Conservation (phyloP, 1,140 invertebrate species). For the Zaprionus lachaisei region DNA sequence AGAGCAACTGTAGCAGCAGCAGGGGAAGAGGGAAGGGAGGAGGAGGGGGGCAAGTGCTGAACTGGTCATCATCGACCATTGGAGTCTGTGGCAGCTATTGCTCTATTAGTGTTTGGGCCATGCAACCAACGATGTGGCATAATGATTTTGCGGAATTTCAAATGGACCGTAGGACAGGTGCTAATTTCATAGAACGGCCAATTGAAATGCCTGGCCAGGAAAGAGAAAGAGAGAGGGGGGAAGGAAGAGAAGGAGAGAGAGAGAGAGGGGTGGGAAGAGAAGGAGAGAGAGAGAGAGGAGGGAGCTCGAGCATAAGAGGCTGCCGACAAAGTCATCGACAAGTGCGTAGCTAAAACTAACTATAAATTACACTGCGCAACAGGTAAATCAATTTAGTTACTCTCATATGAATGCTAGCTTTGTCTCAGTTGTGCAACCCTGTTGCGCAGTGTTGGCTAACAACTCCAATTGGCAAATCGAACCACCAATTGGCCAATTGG, state of each 20-base stretch:
- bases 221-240: constrained; percentile 7
- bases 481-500: constrained; percentile 73
- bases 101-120: constrained; percentile 78
- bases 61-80: constrained; percentile 40
- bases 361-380: constrained; percentile 67
- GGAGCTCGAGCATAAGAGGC: constrained; percentile 53
- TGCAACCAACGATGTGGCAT: constrained; percentile 61
- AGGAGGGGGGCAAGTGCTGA: not conserved
- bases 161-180: constrained; percentile 80
- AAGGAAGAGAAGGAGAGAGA: constrained; percentile 9
- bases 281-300: constrained; percentile 8
- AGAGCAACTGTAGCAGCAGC: constrained; percentile 73
- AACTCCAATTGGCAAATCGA: constrained; percentile 52
- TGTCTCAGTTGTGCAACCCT: not conserved
- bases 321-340: constrained; percentile 57
- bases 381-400: not conserved
- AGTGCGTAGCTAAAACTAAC: constrained; percentile 75
- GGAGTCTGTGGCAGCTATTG: constrained; percentile 65
- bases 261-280: not conserved
- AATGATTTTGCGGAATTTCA: constrained; percentile 82
- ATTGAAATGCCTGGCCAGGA: constrained; percentile 70
- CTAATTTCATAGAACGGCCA: constrained; percentile 83
- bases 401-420: not conserved
- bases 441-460: constrained; percentile 29
- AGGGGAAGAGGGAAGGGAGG: constrained; percentile 22